phyloP scores from a whole-genome alignment of 2,888 invertebrate species.

The Myopa testacea region DNA sequence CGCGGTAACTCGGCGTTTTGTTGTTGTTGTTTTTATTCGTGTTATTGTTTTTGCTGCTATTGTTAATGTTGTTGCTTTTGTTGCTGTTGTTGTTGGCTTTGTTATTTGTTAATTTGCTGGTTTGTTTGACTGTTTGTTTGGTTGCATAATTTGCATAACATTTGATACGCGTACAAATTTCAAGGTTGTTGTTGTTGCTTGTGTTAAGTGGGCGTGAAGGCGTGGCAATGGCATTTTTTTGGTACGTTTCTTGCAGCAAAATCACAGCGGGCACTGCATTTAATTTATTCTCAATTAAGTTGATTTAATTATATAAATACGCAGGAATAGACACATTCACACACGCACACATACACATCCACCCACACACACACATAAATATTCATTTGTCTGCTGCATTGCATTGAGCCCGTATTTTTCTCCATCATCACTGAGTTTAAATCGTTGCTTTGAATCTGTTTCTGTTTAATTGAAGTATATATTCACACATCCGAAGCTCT shows the following conservation, averaged over 20 bases:
- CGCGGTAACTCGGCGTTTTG: neutral
- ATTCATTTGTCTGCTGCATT: no score
- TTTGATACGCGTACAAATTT: neutral
- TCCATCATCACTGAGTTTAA: no score
- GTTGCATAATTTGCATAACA: constrained; percentile 29
- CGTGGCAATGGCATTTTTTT: neutral
- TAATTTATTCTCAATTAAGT: constrained; percentile 51
- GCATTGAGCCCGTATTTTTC: no score
- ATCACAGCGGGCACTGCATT: constrained; percentile 43
- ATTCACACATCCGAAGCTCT: no score
- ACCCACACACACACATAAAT: no score
- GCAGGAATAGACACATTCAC: constrained; percentile 8
- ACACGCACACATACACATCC: neutral
- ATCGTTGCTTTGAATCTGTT: no score
- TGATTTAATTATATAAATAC: constrained; percentile 40
- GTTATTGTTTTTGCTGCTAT: neutral
- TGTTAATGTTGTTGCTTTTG: neutral
- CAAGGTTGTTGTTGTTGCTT: neutral
- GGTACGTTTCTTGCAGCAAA: neutral
- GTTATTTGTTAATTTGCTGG: neutral
- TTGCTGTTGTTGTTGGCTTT: neutral
- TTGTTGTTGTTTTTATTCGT: neutral
- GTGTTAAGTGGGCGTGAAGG: neutral
- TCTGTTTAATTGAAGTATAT: no score
- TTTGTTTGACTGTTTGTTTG: constrained; percentile 12